Evolutionary conservation across 2,113 vertebrate species (phyloP), one percentile per base, ranked within the genome.

Genomic region (Nannobrachium achirus): DNA sequence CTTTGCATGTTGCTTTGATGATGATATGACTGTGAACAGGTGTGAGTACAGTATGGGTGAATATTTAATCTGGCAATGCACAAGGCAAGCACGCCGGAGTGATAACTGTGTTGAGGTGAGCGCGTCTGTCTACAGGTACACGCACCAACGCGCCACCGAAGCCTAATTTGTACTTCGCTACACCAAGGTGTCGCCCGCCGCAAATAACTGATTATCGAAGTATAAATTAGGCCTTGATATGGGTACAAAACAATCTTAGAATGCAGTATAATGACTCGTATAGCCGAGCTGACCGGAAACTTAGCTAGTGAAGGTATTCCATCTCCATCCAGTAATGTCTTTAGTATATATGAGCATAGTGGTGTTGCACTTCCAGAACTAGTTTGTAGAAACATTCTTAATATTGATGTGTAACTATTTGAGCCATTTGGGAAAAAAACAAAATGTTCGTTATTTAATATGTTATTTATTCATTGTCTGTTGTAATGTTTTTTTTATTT

Each of bases 261-360:
- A 68, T 69, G 77, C 85, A 81, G 78, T 85, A 69, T 75, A 45
- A 53, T 53, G 56, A 85, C 45, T 69, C 73, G 67, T 72, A 53
- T 53, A 25, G 62, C 67, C 63, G 76, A 65, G 46, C 71, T 63
- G n/a, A 69, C 64, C 71, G 79, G 69, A 86, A 63, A 78, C 66
- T 84, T 89, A 86, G 85, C 86, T 90, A 88, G 89, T 94, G 93
- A 95, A 95, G 95, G 94, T 76, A 76, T 89, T 87, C 69, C 77
- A 76, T 77, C 65, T 84, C 70, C 89, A 90, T 82, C 74, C 76
- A 82, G 82, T 90, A 84, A 90, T 90, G 87, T 88, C 83, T 79
- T 86, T 96, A 95, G 95, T 95, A 93, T 94, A 94, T 95, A 93
- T 93, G 91, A 94, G 90, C 95, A 95, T 96, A 94, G 94, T 88